phyloP scores from a whole-genome alignment of 2,888 invertebrate species.

The Folsomia manolachei region DNA sequence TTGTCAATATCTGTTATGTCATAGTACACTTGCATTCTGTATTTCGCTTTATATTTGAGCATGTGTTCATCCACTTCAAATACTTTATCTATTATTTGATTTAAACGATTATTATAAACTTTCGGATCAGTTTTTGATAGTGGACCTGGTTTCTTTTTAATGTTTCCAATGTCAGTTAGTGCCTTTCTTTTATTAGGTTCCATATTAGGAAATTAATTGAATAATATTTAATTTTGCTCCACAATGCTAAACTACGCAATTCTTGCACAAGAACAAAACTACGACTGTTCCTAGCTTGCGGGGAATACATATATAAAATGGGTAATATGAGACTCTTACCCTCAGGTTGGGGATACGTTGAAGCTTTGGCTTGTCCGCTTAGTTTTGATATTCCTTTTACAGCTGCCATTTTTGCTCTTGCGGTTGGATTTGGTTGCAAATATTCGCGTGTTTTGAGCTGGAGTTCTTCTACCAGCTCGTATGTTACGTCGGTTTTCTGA shows the following conservation, averaged over 20 bases:
- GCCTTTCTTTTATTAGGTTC: too few relatives aligned
- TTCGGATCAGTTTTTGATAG: too few relatives aligned
- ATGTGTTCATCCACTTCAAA: too few relatives aligned
- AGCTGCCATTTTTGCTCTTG: constrained; percentile 89
- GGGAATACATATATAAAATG: not conserved
- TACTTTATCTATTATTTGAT: too few relatives aligned
- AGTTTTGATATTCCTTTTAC: constrained; percentile 95
- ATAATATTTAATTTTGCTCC: too few relatives aligned
- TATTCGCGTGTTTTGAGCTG: constrained; percentile 97
- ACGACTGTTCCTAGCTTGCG: not conserved
- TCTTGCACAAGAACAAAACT: too few relatives aligned
- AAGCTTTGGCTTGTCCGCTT: constrained; percentile 92
- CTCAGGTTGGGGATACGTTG: constrained; percentile 94
- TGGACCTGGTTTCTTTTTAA: too few relatives aligned
- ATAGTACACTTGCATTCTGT: too few relatives aligned
- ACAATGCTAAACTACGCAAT: not conserved
- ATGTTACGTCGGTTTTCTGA: constrained; percentile 97
- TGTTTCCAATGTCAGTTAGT: too few relatives aligned
- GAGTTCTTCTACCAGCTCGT: constrained; percentile 93
- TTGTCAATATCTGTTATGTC: too few relatives aligned
- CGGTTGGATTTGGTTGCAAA: constrained; percentile 97
- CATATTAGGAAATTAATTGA: not conserved
- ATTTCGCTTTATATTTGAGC: too few relatives aligned
- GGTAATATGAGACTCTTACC: not conserved
- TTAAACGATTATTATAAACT: too few relatives aligned